Percentiles rank a stretch among this genome's conserved stretches.
Evolutionary conservation across 2,113 vertebrate genomes (phyloP).

Genomic region (Xerus inauris): DNA sequence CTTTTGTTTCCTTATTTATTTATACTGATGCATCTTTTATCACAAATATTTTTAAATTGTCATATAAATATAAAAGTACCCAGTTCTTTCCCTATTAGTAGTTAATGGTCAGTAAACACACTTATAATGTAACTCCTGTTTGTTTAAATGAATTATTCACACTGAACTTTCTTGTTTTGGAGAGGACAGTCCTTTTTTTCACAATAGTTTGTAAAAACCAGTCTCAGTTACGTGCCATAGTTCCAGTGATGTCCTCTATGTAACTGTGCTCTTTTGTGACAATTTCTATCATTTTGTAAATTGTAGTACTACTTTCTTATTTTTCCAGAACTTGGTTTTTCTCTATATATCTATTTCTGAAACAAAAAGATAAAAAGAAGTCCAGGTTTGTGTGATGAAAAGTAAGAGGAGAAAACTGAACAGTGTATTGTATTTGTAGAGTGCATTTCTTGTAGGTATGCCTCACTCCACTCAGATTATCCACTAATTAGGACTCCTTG

Average conservation of each 20-base stretch:
- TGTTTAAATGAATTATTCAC: not conserved
- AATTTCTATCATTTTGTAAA: not conserved
- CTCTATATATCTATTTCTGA: constrained; percentile 19
- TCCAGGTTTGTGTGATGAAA: not conserved
- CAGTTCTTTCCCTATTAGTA: not conserved
- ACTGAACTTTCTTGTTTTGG: not conserved
- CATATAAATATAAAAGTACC: not conserved
- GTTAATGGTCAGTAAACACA: not conserved
- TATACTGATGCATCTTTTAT: not conserved
- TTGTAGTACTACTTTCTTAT: not conserved
- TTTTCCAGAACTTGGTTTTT: constrained; percentile 27
- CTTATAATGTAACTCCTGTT: not conserved
- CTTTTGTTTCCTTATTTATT: not conserved
- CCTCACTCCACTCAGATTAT: not conserved
- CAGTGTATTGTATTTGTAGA: not conserved
- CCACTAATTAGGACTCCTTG: not conserved
- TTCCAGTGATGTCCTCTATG: not conserved
- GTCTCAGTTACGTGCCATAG: not conserved
- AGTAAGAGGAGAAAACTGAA: not conserved
- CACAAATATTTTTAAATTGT: constrained; percentile 32
- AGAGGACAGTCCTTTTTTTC: not conserved
- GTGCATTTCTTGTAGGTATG: not conserved
- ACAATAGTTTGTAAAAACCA: not conserved
- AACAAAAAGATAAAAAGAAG: not conserved
- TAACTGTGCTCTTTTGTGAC: not conserved